Percentiles rank a stretch among this genome's conserved stretches.
phyloP scores from a whole-genome alignment of 1,140 invertebrate species.

The Papilio polyxenes region DNA sequence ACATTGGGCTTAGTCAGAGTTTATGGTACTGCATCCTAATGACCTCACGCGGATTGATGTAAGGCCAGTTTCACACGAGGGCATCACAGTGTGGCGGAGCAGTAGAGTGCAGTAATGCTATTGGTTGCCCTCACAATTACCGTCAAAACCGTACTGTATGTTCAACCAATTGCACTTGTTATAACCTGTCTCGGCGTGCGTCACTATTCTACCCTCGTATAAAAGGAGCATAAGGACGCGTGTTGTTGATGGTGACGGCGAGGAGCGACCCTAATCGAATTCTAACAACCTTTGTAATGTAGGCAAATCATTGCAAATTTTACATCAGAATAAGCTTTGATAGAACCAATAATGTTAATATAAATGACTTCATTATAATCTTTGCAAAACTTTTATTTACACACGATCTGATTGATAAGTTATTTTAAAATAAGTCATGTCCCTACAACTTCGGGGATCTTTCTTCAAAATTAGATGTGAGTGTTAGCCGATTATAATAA shows the following conservation, averaged over 20 bases:
- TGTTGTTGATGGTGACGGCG: background rate
- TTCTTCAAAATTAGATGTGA: too few species aligned
- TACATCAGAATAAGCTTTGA: background rate
- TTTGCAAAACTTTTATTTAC: background rate
- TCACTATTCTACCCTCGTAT: background rate
- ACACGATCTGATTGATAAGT: too few species aligned
- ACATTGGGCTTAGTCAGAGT: conserved; percentile 41
- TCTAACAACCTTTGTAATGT: conserved; percentile 1
- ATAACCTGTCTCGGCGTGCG: background rate
- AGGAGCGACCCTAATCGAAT: conserved; percentile 19
- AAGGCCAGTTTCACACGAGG: conserved; percentile 4
- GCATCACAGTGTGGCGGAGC: background rate
- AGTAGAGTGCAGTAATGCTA: too few species aligned
- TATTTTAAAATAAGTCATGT: too few species aligned
- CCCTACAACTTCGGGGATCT: too few species aligned
- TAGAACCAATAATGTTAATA: background rate
- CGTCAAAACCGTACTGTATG: background rate
- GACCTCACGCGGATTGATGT: conserved; percentile 4
- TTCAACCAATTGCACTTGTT: too few species aligned
- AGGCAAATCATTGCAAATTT: background rate
- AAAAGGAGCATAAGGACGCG: background rate
- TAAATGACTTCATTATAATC: too few species aligned
- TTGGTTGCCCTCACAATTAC: background rate
- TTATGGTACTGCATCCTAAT: conserved; percentile 46
- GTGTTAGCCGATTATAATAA: too few species aligned